These are phyloP conservation scores for Dromiciops gliroides DNA, from an alignment of 2,113 vertebrate genomes.

Conservation along the genomic window DNA sequence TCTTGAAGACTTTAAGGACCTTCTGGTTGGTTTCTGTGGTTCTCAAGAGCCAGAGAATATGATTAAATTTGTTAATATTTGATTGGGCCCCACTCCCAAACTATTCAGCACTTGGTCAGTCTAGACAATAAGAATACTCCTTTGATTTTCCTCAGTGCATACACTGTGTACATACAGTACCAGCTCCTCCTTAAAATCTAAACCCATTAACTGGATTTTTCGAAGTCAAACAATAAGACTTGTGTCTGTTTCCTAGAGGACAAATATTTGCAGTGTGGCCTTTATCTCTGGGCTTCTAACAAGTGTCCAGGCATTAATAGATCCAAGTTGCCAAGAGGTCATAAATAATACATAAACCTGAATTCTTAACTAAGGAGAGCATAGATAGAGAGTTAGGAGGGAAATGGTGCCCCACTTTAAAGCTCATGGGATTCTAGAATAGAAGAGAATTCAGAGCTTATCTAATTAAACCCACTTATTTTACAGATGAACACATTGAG, in stretches of 20 bases:
- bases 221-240: not conserved
- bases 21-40: not conserved
- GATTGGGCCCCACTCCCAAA: not conserved
- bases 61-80: not conserved
- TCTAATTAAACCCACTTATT: not conserved
- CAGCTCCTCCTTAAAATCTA: not conserved
- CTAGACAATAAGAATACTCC: not conserved
- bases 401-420: no score
- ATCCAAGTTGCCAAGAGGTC: not conserved
- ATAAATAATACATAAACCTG: not conserved
- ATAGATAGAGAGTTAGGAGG: not conserved
- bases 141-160: not conserved
- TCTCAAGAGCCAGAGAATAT: not conserved
- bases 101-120: not conserved
- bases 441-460: not conserved
- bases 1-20: not conserved
- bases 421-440: not conserved
- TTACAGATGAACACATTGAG: not conserved
- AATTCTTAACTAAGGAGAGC: not conserved
- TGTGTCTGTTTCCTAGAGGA: not conserved
- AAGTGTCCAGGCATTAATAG: not conserved
- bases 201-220: not conserved
- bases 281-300: conserved; percentile 11
- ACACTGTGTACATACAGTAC: not conserved
- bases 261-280: not conserved